Percentiles rank a stretch among this genome's conserved stretches.
Conservation (phyloP, 1,140 invertebrate species). For the Drosophila teissieri region DNA sequence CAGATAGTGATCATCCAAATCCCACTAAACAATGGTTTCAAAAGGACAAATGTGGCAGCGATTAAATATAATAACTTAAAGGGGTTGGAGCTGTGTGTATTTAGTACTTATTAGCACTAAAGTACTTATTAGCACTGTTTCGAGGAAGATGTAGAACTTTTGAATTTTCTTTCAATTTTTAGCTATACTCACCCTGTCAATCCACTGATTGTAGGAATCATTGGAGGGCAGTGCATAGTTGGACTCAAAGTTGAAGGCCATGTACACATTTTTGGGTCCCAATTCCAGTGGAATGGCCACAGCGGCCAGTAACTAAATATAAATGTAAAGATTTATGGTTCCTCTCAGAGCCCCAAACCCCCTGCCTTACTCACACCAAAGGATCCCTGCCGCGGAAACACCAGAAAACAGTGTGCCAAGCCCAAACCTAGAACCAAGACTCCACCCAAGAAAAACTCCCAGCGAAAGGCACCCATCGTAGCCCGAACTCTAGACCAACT, state of each 20-base stretch:
- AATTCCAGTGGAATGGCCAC: constrained; percentile 90
- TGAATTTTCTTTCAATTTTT: neutral
- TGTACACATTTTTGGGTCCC: constrained; percentile 87
- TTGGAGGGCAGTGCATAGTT: constrained; percentile 87
- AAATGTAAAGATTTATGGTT: neutral
- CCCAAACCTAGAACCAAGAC: neutral
- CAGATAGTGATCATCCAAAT: constrained; percentile 60
- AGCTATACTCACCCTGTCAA: constrained; percentile 63
- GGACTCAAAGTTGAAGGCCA: constrained; percentile 91
- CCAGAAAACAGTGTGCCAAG: constrained; percentile 28
- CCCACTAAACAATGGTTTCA: constrained; percentile 51
- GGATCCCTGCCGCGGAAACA: constrained; percentile 72
- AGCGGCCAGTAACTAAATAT: constrained; percentile 86
- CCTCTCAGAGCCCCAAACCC: too few relatives aligned
- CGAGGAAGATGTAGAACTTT: too few relatives aligned
- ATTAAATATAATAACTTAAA: neutral
- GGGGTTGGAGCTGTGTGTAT: too few relatives aligned
- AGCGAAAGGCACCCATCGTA: constrained; percentile 44
- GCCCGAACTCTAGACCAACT: constrained; percentile 44
- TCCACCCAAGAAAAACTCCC: constrained; percentile 3
- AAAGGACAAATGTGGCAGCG: neutral
- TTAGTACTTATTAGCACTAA: too few relatives aligned
- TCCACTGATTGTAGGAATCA: constrained; percentile 68
- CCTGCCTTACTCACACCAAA: constrained; percentile 55
- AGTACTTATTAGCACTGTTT: too few relatives aligned